A percentile compares a stretch with the other conserved stretches of the same genome.
Conservation (phyloP, 53 echinoderm and acorn worm species). For the Holothuria leucospilota region DNA sequence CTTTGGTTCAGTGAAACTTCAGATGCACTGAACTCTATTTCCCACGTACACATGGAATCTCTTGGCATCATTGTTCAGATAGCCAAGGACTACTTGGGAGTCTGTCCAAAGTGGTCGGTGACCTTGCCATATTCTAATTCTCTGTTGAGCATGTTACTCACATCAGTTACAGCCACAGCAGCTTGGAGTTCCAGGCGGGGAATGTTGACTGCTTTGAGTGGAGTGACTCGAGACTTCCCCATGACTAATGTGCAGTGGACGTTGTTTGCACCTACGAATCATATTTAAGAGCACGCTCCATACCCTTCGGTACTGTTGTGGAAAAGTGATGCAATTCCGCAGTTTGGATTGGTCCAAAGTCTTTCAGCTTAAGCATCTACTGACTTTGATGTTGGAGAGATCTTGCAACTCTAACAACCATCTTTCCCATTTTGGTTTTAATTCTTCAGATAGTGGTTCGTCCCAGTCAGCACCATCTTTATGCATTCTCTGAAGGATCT, state of each 20-base stretch:
- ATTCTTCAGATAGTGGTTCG: constrained; percentile 33
- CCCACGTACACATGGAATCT: constrained; percentile 69
- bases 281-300: constrained; percentile 61
- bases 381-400: constrained; percentile 14
- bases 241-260: constrained; percentile 55
- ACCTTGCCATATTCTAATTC: constrained; percentile 48
- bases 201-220: constrained; percentile 51
- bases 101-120: constrained; percentile 63
- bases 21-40: constrained; percentile 69
- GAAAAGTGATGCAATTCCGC: constrained; percentile 72
- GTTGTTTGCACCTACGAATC: constrained; percentile 19
- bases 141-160: constrained; percentile 45
- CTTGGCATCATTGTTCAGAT: constrained; percentile 60
- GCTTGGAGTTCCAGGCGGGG: constrained; percentile 68
- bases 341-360: constrained; percentile 3
- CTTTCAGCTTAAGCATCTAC: constrained; percentile 47
- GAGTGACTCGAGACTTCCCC: constrained; percentile 68
- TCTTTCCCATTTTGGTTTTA: constrained; percentile 53
- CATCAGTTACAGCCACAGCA: constrained; percentile 57
- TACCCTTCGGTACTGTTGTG: constrained; percentile 63
- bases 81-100: constrained; percentile 64
- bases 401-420: constrained; percentile 48
- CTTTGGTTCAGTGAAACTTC: constrained; percentile 26
- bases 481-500: constrained; percentile 56
- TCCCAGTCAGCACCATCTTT: constrained; percentile 52